Conservation (phyloP, 2,888 invertebrate species). For the Troides oblongomaculatus region DNA sequence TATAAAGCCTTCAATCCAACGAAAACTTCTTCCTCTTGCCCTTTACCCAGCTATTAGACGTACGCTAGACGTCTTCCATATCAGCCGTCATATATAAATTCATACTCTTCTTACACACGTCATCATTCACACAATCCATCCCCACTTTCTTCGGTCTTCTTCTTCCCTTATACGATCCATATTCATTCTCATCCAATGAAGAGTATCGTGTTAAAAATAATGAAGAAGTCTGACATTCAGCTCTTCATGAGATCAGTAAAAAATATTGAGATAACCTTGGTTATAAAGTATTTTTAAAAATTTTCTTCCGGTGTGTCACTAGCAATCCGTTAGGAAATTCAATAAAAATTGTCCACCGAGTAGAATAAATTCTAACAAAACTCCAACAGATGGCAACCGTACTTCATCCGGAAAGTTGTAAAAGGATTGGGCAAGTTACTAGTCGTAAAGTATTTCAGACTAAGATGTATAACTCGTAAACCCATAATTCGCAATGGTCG, state of each 20-base stretch:
- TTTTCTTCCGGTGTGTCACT: neutral
- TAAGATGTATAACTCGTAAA: conserved; percentile 77
- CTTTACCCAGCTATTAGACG: no score
- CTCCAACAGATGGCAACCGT: conserved; percentile 21
- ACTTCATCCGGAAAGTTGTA: conserved; percentile 33
- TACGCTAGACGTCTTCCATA: no score
- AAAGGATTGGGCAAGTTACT: conserved; percentile 79
- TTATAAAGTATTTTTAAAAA: neutral
- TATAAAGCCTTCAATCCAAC: no score
- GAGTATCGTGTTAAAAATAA: no score
- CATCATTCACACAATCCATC: no score
- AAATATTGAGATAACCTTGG: neutral
- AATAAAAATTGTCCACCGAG: conserved; percentile 10
- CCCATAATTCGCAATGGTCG: conserved; percentile 74
- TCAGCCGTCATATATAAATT: no score
- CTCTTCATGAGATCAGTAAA: neutral
- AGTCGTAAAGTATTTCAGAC: conserved; percentile 77
- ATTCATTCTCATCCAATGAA: no score
- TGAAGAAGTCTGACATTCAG: no score
- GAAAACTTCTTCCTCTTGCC: no score
- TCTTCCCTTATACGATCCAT: no score
- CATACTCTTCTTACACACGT: no score
- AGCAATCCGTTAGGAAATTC: neutral
- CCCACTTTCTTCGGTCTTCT: no score
- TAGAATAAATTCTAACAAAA: conserved; percentile 20